Evolutionary conservation across 2,888 invertebrate species (phyloP).

Genomic region (Epirrita christyi): DNA sequence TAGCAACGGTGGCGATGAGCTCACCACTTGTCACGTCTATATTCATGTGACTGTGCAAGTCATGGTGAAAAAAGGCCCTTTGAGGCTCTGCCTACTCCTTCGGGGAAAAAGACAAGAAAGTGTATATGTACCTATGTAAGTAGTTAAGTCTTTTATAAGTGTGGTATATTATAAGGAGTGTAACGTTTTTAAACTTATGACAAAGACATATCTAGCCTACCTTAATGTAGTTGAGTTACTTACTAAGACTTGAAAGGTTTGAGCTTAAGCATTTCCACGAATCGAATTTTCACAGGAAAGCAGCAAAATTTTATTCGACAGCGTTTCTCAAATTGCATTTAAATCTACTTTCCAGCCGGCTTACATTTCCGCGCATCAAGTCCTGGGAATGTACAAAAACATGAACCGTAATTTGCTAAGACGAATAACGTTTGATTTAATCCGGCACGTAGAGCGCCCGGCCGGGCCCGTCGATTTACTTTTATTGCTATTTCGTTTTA

Average conservation of each 20-base stretch:
- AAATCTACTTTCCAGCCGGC: constrained; percentile 61
- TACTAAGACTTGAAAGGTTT: constrained; percentile 20
- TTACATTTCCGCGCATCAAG: constrained; percentile 68
- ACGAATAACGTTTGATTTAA: constrained; percentile 83
- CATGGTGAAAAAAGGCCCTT: no score
- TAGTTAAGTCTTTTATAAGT: no score
- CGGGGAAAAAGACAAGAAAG: no score
- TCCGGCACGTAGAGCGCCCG: constrained; percentile 73
- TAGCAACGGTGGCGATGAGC: no score
- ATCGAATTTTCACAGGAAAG: constrained; percentile 30
- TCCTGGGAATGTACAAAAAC: constrained; percentile 71
- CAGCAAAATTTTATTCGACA: constrained; percentile 48
- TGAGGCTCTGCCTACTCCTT: no score
- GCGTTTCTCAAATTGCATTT: constrained; percentile 62
- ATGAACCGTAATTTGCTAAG: constrained; percentile 81
- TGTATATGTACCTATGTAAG: no score
- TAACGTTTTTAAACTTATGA: no score
- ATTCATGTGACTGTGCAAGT: no score
- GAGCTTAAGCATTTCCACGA: constrained; percentile 21
- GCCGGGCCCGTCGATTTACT: constrained; percentile 77
- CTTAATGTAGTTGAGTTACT: constrained; percentile 16
- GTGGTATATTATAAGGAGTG: no score
- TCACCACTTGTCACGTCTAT: no score
- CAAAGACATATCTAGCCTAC: no score
- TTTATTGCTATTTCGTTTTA: constrained; percentile 82